These are phyloP conservation scores for Calameuta filiformis DNA, from an alignment of 2,888 invertebrate genomes.

Conservation along the genomic window DNA sequence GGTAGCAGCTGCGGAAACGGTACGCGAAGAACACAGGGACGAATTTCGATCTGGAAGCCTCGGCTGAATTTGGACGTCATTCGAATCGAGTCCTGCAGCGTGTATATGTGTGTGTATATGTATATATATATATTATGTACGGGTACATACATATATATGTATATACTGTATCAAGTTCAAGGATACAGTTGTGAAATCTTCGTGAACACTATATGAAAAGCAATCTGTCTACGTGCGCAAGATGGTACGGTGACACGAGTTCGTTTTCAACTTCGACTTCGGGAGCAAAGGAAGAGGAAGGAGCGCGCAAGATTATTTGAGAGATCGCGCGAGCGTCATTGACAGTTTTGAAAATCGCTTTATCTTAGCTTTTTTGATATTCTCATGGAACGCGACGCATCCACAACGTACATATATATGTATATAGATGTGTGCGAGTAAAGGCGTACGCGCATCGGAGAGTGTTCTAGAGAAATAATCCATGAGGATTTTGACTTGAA, in stretches of 20 bases:
- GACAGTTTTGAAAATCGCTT: not conserved
- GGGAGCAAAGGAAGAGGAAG: not conserved
- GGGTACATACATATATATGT: constrained; percentile 8
- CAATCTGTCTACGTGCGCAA: not conserved
- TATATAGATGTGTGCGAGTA: not conserved
- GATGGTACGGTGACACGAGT: not conserved
- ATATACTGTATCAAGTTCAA: not conserved
- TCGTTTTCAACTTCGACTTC: not conserved
- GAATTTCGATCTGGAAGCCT: constrained; percentile 17
- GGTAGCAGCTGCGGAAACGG: constrained; percentile 29
- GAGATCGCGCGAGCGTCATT: not conserved
- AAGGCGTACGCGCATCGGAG: not conserved
- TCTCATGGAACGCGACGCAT: not conserved
- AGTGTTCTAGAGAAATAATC: not conserved
- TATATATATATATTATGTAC: constrained; percentile 22
- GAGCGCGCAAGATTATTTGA: not conserved
- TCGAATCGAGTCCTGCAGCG: constrained; percentile 23
- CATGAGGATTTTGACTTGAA: not conserved
- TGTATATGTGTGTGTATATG: constrained; percentile 21
- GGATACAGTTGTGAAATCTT: not conserved
- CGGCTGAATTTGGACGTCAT: constrained; percentile 15
- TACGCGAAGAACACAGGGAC: constrained; percentile 9
- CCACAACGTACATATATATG: not conserved
- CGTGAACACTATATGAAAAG: not conserved
- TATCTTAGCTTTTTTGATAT: not conserved